Evolutionary conservation across 2,113 vertebrate species (phyloP).

Genomic region (Ceyx melanurus): DNA sequence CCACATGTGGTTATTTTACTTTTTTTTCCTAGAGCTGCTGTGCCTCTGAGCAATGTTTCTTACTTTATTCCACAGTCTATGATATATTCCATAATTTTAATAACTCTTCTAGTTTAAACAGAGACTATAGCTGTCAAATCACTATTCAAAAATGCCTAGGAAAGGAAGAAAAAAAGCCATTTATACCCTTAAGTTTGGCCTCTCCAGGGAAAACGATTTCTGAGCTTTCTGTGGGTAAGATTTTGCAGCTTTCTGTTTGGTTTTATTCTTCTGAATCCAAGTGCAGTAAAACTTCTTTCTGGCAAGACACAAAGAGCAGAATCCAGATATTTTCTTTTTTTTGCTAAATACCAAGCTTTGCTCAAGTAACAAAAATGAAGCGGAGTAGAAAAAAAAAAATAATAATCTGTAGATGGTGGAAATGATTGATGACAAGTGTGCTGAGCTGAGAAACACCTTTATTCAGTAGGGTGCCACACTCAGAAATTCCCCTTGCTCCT

Average conservation of each 20-base stretch:
- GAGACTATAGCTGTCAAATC: not conserved
- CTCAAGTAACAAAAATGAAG: not conserved
- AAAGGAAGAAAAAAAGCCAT: not conserved
- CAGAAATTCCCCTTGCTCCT: not conserved
- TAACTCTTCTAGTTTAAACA: not conserved
- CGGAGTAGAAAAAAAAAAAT: not conserved
- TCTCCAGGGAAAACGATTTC: not conserved
- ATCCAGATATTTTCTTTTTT: not conserved
- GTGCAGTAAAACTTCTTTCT: not conserved
- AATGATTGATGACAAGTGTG: constrained; percentile 38
- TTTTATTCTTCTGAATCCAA: not conserved
- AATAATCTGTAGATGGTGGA: not conserved
- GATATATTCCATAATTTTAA: not conserved
- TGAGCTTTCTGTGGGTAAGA: not conserved
- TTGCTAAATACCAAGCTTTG: not conserved
- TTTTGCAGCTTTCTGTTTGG: not conserved
- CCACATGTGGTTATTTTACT: not conserved
- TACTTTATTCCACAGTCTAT: not conserved
- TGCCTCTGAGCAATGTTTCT: not conserved
- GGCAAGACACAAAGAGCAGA: not conserved
- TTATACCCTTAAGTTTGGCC: not conserved
- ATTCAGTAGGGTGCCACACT: not conserved
- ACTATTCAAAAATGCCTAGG: not conserved
- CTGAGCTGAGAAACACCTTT: not conserved
- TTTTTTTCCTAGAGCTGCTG: not conserved